Conservation (phyloP, 2,888 invertebrate genomes). For the Philhelius pedissequus region DNA sequence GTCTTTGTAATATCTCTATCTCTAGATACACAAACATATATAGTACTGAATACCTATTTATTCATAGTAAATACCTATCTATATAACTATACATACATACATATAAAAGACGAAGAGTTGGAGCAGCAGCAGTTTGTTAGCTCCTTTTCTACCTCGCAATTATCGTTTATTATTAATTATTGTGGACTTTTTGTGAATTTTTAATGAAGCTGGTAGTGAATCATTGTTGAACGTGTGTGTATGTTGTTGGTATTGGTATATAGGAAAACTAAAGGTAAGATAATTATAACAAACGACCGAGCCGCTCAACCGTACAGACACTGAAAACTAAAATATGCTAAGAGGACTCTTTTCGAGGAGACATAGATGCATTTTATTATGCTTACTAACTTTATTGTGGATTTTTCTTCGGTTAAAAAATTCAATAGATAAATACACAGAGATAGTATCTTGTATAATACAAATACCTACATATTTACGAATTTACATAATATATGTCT, state of each 20-base stretch:
- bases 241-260: constrained; percentile 2
- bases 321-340: constrained; percentile 31
- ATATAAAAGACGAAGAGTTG: constrained; percentile 7
- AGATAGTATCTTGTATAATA: no score
- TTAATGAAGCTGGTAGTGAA: constrained; percentile 65
- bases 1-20: background rate
- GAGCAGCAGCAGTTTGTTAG: constrained; percentile 50
- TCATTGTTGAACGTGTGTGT: constrained; percentile 49
- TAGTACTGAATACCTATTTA: background rate
- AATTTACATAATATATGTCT: no score
- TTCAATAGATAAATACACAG: background rate
- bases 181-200: constrained; percentile 68
- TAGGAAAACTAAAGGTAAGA: constrained; percentile 48
- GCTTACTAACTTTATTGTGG: background rate
- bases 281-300: constrained; percentile 65
- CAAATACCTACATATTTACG: no score
- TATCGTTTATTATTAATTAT: constrained; percentile 68
- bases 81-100: no score
- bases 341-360: constrained; percentile 52
- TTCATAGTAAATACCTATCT: background rate
- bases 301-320: constrained; percentile 57
- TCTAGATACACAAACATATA: background rate
- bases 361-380: constrained; percentile 21
- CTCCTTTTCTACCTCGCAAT: constrained; percentile 59
- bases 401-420: background rate